A percentile compares a stretch with the other conserved stretches of the same genome.
These are phyloP conservation scores for Menura novaehollandiae DNA, from an alignment of 2,113 vertebrate species.

Conservation along the genomic window DNA sequence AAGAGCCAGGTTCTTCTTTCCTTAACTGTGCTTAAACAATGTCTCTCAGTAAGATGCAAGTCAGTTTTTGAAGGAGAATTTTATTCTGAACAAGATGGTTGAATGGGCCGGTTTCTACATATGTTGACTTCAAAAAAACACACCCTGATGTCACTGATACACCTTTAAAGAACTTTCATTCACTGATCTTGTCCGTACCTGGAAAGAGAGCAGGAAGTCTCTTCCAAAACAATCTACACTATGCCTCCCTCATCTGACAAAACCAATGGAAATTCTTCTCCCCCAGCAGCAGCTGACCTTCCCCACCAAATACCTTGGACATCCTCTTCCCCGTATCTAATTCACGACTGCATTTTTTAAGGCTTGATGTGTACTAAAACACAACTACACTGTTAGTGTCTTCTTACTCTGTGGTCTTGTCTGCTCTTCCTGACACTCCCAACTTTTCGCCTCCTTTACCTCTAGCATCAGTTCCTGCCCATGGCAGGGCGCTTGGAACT, in stretches of 20 bases:
- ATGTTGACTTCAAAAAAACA: neutral
- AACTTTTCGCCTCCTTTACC: neutral
- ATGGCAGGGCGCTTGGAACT: neutral
- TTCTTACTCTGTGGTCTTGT: neutral
- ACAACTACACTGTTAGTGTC: rapidly evolving
- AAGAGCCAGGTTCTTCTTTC: neutral
- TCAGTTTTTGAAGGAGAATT: neutral
- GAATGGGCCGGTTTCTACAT: neutral
- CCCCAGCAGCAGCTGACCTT: neutral
- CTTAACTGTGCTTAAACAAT: neutral
- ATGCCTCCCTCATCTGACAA: neutral
- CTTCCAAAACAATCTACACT: neutral
- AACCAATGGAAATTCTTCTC: neutral
- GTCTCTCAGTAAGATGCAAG: neutral
- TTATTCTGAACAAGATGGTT: neutral
- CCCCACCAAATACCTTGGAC: neutral
- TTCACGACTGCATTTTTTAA: neutral
- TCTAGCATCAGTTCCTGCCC: rapidly evolving
- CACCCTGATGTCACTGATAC: rapidly evolving
- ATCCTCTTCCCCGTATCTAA: neutral
- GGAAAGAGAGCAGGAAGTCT: neutral
- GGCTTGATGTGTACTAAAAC: neutral
- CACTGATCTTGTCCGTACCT: neutral
- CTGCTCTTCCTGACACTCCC: neutral
- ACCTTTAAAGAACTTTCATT: neutral